A percentile compares a stretch with the other conserved stretches of the same genome.
These are phyloP conservation scores for Yponomeuta evonymella DNA, from an alignment of 2,888 invertebrate species.

Conservation along the genomic window DNA sequence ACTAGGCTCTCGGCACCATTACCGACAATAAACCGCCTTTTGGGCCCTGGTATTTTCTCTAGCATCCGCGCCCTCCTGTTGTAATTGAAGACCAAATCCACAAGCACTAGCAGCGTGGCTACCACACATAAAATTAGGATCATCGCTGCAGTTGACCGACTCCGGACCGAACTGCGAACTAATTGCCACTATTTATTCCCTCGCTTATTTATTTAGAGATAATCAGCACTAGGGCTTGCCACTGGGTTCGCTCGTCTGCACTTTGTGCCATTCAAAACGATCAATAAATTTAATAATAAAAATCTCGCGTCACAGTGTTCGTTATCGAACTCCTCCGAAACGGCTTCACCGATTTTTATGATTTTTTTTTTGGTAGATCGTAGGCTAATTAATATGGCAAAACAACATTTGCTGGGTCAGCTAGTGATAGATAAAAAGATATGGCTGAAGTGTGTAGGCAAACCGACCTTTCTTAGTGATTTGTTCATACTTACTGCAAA, in stretches of 20 bases:
- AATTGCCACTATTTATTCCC: neutral
- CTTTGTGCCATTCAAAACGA: too few species aligned
- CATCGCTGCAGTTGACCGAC: neutral
- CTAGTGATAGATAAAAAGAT: too few species aligned
- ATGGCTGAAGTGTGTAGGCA: too few species aligned
- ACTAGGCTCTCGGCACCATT: constrained; percentile 26
- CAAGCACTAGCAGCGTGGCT: neutral
- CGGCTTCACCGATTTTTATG: too few species aligned
- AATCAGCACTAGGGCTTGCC: neutral
- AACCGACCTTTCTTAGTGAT: too few species aligned
- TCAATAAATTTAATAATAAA: too few species aligned
- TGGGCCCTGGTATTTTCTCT: constrained; percentile 41
- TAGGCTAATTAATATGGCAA: too few species aligned
- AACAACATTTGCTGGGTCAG: too few species aligned
- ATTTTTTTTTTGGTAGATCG: too few species aligned
- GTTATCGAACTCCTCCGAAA: too few species aligned
- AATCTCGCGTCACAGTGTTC: too few species aligned
- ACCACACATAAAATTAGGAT: constrained; percentile 6
- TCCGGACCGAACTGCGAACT: neutral
- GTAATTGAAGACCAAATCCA: constrained; percentile 25
- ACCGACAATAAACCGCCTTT: constrained; percentile 25
- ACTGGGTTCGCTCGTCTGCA: neutral
- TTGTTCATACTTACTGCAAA: too few species aligned
- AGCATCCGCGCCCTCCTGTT: constrained; percentile 32
- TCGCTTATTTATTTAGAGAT: neutral